Conservation (phyloP, 2,888 invertebrate species). For the Brachyopa scutellaris region DNA sequence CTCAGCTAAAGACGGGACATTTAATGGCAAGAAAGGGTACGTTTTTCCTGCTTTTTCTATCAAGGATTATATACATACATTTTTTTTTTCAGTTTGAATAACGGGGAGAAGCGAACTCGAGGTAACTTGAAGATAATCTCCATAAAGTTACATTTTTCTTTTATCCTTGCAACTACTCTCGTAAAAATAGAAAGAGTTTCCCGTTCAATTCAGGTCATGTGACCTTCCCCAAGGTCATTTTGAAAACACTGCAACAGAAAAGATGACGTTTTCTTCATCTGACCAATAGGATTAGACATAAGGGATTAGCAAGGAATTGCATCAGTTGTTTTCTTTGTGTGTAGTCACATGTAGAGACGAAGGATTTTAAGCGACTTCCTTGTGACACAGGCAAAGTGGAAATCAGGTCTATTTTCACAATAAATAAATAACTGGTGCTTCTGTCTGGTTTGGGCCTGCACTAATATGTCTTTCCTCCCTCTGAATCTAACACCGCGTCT, state of each 20-base stretch:
- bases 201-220: neutral
- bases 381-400: too few relatives aligned
- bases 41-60: neutral
- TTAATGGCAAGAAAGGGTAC: neutral
- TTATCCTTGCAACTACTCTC: constrained; percentile 1
- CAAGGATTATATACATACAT: constrained; percentile 1
- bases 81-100: neutral
- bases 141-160: constrained; percentile 5
- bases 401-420: too few relatives aligned
- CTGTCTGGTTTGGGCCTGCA: too few relatives aligned
- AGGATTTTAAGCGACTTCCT: too few relatives aligned
- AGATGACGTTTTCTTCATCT: neutral
- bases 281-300: neutral
- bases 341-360: too few relatives aligned
- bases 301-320: too few relatives aligned
- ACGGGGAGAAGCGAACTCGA: neutral
- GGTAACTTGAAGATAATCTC: constrained; percentile 5
- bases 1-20: neutral
- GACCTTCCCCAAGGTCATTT: constrained; percentile 17
- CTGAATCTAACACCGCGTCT: too few relatives aligned
- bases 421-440: too few relatives aligned
- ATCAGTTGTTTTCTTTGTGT: too few relatives aligned
- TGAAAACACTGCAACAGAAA: neutral
- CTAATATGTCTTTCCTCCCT: too few relatives aligned
- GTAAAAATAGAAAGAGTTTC: neutral